Base-by-base conservation (phyloP, 2,113 vertebrate species). In the Phyllostomus discolor region DNA sequence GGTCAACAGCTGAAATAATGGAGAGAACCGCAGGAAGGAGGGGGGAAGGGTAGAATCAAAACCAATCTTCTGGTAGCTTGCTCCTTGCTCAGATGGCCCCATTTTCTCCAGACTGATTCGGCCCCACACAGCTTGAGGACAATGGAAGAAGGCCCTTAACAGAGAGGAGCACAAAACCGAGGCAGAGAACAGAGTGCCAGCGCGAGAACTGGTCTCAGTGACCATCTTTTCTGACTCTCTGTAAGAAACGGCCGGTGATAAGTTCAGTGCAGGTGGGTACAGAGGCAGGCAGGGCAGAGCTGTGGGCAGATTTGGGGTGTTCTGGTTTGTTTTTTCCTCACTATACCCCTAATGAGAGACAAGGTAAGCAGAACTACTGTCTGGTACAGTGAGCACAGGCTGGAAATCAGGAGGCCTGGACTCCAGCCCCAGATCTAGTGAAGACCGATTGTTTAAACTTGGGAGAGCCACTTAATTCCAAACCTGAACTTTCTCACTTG, bases 1-100 rank as follows among this genome's bases (percentile, higher is more conserved):
- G n/a, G 76, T 12, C 12, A 78, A 73, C 16, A 69, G 67, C 79
- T 95, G 52, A 96, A 95, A 96, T 72, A 95, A 94, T 80, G 79
- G 59, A 83, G 64, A 31, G 82, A 95, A 64, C 88, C 66, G 10
- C 33, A 62, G 92, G 57, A 72, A 31, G 54, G 46, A 43, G 12
- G 19, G 35, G 10, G 11, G 31, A 33, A 48, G 20, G 19, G n/a
- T 33, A n/a, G 43, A 35, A 35, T 78, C 84, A 91, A 95, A 90
- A 75, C 52, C 20, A 48, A 35, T 90, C 46, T 83, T 82, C 57
- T 31, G 17, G 14, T 62, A 88, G 54, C 38, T 48, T 91, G 54
- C n/a, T 97, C 7, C 70, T 83, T 54, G 22, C 79, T 79, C 70
- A 54, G 20, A 69, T 22, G 76, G 64, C 43, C 59, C 9, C 7